These are phyloP conservation scores for Drosophila borealis DNA, from an alignment of 2,888 invertebrate genomes.

Conservation along the genomic window DNA sequence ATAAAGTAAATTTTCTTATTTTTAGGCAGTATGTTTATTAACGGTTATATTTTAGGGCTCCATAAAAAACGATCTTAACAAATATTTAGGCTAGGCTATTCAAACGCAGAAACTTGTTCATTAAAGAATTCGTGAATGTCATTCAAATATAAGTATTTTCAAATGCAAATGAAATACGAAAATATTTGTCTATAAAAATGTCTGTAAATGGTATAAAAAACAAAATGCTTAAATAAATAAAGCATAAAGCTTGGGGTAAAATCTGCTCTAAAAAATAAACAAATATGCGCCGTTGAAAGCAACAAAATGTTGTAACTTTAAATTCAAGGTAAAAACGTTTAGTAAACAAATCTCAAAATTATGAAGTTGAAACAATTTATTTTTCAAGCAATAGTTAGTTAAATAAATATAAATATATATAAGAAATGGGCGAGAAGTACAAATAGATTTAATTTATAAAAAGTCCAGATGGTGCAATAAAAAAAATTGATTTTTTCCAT, in stretches of 20 bases:
- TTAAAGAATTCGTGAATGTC: too few relatives aligned
- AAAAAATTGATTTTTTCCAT: not conserved
- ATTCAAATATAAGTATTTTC: too few relatives aligned
- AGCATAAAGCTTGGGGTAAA: too few relatives aligned
- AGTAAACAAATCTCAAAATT: constrained; percentile 7
- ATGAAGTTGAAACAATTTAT: constrained; percentile 1
- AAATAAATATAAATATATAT: constrained; percentile 1
- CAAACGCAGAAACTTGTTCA: too few relatives aligned
- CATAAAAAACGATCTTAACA: too few relatives aligned
- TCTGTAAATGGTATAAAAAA: not conserved
- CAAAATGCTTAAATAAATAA: not conserved
- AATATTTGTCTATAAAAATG: not conserved
- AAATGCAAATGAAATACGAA: too few relatives aligned
- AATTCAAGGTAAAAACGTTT: constrained; percentile 19
- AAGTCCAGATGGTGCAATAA: not conserved
- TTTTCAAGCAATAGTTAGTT: not conserved
- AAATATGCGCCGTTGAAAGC: not conserved
- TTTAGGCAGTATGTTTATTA: too few relatives aligned
- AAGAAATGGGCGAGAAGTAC: not conserved
- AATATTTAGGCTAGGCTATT: too few relatives aligned
- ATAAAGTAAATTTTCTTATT: too few relatives aligned
- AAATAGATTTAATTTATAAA: not conserved
- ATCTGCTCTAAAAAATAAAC: not conserved
- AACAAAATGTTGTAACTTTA: not conserved
- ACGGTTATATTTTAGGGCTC: too few relatives aligned